phyloP scores from a whole-genome alignment of 2,113 vertebrate genomes.

The Sakesphorus luctuosus region DNA sequence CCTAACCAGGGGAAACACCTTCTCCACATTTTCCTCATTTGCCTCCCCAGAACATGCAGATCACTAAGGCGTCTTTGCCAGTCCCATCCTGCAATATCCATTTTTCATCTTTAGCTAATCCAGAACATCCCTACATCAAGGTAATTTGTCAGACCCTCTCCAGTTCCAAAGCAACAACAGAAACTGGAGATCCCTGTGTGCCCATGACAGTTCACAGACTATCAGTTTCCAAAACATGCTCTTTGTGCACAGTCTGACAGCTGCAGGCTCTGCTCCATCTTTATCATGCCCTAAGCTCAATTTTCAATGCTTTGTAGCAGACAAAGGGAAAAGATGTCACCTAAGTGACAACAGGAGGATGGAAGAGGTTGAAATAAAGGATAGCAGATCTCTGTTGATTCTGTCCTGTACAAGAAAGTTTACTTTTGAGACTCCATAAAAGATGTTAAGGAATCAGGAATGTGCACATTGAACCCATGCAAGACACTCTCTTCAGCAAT shows the following conservation, averaged over 20 bases:
- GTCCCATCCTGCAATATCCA: neutral
- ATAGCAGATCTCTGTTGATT: neutral
- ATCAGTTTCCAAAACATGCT: conserved; percentile 6
- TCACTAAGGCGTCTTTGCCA: neutral
- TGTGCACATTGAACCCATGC: neutral
- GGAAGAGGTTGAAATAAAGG: neutral
- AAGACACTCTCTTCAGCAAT: neutral
- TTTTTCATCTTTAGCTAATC: neutral
- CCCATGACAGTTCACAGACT: neutral
- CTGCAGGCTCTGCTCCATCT: conserved; percentile 21
- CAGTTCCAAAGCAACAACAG: conserved; percentile 13
- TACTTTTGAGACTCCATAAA: neutral
- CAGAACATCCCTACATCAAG: neutral
- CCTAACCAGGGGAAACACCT: neutral
- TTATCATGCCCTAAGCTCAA: neutral
- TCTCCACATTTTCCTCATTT: neutral
- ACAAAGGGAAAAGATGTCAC: conserved; percentile 8
- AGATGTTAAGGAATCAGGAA: neutral
- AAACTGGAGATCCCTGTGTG: neutral
- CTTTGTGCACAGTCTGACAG: neutral
- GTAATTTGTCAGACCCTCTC: conserved; percentile 1
- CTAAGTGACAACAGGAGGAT: neutral
- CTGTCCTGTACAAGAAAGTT: neutral
- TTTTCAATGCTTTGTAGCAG: conserved; percentile 9
- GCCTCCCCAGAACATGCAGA: neutral